phyloP scores from a whole-genome alignment of 2,888 invertebrate genomes.

The Ferrisia virgata region DNA sequence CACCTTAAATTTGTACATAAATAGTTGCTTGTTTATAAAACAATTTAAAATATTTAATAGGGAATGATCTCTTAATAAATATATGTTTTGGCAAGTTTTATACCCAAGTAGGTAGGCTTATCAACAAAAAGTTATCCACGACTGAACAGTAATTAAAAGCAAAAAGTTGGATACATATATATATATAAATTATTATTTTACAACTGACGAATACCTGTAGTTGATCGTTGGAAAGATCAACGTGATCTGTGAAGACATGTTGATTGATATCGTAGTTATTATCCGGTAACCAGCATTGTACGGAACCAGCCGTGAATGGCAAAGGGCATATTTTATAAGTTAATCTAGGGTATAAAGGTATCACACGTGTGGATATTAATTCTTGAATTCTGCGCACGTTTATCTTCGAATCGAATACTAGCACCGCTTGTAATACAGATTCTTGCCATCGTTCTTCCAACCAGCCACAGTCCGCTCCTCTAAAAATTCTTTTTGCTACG shows the following conservation, averaged over 20 bases:
- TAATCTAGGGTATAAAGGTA: conserved; percentile 55
- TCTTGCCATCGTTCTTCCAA: conserved; percentile 41
- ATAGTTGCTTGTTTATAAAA: no score
- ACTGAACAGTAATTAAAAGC: no score
- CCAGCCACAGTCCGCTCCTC: conserved; percentile 42
- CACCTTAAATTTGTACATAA: no score
- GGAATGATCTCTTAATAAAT: no score
- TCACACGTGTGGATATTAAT: conserved; percentile 55
- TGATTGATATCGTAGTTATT: conserved; percentile 56
- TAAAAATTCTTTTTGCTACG: conserved; percentile 37
- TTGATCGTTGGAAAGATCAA: conserved; percentile 36
- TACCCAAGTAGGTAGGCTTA: no score
- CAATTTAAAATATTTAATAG: no score
- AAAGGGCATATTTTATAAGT: conserved; percentile 52
- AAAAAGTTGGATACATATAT: background rate
- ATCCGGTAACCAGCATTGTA: conserved; percentile 57
- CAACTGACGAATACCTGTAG: conserved; percentile 34
- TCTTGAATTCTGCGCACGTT: conserved; percentile 55
- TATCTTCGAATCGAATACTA: conserved; percentile 55
- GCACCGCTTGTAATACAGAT: conserved; percentile 52
- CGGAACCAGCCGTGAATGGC: conserved; percentile 52
- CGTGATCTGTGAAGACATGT: conserved; percentile 53
- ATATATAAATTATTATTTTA: background rate
- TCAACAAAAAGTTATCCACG: no score
- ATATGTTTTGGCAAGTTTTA: no score